Percentiles rank a stretch among this genome's conserved stretches.
These are phyloP conservation scores for Chironomus striatipennis DNA, from an alignment of 1,140 invertebrate species.

Conservation along the genomic window DNA sequence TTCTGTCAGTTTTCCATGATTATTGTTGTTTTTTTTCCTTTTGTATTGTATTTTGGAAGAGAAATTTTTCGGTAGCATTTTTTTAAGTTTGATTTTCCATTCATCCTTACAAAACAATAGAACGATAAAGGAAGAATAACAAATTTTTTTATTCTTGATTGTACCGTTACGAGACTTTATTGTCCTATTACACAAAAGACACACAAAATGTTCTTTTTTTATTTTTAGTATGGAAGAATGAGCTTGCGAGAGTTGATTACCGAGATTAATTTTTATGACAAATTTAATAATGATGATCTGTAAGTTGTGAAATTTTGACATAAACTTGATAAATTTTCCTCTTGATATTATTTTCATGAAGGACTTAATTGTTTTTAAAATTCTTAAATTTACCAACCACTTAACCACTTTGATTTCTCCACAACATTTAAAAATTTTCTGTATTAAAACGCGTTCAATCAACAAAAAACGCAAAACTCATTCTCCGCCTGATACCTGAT, in stretches of 20 bases:
- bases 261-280: no score
- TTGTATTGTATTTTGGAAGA: background rate
- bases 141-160: background rate
- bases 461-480: no score
- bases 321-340: no score
- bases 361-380: no score
- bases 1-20: background rate
- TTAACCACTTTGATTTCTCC: no score
- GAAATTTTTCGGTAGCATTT: background rate
- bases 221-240: background rate
- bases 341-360: no score
- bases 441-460: no score
- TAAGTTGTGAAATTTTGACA: no score
- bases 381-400: no score
- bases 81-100: background rate
- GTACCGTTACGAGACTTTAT: conserved; percentile 7
- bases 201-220: background rate
- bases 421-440: no score
- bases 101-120: background rate
- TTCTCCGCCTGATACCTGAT: no score
- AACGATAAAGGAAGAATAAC: background rate
- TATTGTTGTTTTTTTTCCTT: conserved; percentile 3
- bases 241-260: background rate
- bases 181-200: conserved; percentile 2
- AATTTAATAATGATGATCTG: no score